These are phyloP conservation scores for Polia nebulosa DNA, from an alignment of 2,888 invertebrate species.

Conservation along the genomic window DNA sequence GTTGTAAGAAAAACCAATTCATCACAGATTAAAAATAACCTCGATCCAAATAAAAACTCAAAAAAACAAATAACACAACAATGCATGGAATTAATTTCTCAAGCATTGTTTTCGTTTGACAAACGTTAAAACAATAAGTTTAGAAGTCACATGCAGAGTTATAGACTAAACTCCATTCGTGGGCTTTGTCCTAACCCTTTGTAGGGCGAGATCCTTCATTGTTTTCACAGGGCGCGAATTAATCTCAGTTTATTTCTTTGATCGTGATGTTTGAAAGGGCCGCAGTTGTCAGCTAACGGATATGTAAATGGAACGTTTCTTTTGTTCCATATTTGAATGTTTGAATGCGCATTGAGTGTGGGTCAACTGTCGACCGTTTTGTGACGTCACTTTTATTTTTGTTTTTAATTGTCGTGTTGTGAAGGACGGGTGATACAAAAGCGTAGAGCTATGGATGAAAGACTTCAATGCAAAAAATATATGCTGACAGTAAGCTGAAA, in stretches of 20 bases:
- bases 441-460: not conserved
- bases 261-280: conserved; percentile 84
- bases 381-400: conserved; percentile 41
- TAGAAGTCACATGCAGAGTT: conserved; percentile 90
- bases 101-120: conserved; percentile 83
- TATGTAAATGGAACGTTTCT: conserved; percentile 82
- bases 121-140: conserved; percentile 86
- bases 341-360: conserved; percentile 62
- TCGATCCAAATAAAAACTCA: conserved; percentile 56
- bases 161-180: conserved; percentile 83
- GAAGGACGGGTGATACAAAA: conserved; percentile 16
- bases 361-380: conserved; percentile 63
- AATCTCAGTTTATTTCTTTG: conserved; percentile 90
- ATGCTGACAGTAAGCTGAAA: not conserved
- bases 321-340: conserved; percentile 67
- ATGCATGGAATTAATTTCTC: conserved; percentile 82
- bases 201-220: conserved; percentile 79
- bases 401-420: conserved; percentile 20
- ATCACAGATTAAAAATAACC: conserved; percentile 24
- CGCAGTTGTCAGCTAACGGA: conserved; percentile 83
- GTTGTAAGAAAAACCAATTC: conserved; percentile 16
- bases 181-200: conserved; percentile 85
- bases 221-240: conserved; percentile 87
- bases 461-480: not conserved
- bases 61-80: conserved; percentile 61